Evolutionary conservation across 2,113 vertebrate species (phyloP).

Genomic region (Okapia johnstoni): DNA sequence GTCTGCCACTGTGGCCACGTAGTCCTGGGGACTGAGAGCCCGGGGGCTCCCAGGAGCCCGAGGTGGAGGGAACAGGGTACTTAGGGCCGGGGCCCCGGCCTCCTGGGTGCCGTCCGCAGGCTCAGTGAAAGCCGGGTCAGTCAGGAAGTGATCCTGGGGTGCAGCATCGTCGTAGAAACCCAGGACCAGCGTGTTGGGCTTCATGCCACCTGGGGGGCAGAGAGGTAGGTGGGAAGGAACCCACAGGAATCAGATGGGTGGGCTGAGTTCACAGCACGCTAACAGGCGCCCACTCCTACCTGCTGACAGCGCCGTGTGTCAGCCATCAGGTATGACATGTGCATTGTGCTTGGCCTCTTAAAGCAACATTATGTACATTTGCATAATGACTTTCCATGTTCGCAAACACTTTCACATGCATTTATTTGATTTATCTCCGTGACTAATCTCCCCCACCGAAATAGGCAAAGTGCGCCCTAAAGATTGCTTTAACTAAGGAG

Average conservation of each 20-base stretch:
- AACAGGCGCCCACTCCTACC: neutral
- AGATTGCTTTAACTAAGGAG: neutral
- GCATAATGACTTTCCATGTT: constrained; percentile 18
- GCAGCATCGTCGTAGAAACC: constrained; percentile 90
- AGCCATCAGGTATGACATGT: neutral
- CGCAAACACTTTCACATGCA: neutral
- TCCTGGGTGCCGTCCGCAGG: constrained; percentile 75
- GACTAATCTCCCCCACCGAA: constrained; percentile 9
- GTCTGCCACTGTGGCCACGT: constrained; percentile 89
- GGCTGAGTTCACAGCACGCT: neutral
- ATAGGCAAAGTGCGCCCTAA: neutral
- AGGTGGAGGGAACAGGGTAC: constrained; percentile 89
- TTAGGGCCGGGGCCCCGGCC: constrained; percentile 86
- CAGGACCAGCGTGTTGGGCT: constrained; percentile 90
- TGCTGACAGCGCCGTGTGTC: neutral
- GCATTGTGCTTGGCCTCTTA: neutral
- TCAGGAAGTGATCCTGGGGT: constrained; percentile 91
- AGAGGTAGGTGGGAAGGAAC: neutral
- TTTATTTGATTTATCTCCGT: constrained; percentile 2
- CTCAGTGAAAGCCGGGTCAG: constrained; percentile 85
- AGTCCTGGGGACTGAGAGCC: constrained; percentile 86
- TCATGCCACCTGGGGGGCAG: constrained; percentile 88
- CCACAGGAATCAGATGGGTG: neutral
- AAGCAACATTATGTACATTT: neutral
- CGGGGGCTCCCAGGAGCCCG: constrained; percentile 83